A percentile compares a stretch with the other conserved stretches of the same genome.
phyloP scores from a whole-genome alignment of 2,797 vertebrate species.

The Vespertilio murinus region DNA sequence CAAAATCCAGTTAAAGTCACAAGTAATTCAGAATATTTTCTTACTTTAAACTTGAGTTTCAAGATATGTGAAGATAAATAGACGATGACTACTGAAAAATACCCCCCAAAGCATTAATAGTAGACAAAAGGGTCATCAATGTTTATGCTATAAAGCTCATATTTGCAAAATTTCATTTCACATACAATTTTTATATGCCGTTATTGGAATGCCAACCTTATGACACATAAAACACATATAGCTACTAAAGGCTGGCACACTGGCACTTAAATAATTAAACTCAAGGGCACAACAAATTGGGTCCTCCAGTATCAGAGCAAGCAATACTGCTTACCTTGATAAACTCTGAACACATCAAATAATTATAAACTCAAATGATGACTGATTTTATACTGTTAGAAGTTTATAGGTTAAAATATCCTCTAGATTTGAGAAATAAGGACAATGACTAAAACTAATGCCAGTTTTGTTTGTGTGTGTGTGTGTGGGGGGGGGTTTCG shows the following conservation, averaged over 20 bases:
- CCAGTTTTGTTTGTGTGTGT: too few species aligned
- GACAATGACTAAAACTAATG: neutral
- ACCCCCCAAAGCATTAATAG: neutral
- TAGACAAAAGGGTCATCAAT: neutral
- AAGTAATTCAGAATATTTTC: neutral
- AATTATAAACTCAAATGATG: neutral
- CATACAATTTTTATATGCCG: neutral
- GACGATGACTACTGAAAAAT: neutral
- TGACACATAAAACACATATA: neutral
- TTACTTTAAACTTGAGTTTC: neutral
- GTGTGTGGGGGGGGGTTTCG: too few species aligned
- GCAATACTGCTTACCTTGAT: neutral
- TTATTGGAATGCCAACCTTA: neutral
- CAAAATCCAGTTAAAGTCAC: slow-evolving; percentile 28
- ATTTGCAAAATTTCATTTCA: slow-evolving; percentile 1
- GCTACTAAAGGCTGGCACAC: neutral
- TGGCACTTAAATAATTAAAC: slow-evolving; percentile 1
- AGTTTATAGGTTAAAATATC: neutral
- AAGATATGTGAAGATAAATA: neutral
- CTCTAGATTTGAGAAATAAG: neutral
- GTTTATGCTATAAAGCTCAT: neutral
- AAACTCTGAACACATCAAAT: neutral
- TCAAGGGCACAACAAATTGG: neutral
- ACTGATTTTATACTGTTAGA: neutral
- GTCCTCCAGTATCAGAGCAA: neutral